Conservation (phyloP, 2,797 vertebrate species). For the Meda fulgida region DNA sequence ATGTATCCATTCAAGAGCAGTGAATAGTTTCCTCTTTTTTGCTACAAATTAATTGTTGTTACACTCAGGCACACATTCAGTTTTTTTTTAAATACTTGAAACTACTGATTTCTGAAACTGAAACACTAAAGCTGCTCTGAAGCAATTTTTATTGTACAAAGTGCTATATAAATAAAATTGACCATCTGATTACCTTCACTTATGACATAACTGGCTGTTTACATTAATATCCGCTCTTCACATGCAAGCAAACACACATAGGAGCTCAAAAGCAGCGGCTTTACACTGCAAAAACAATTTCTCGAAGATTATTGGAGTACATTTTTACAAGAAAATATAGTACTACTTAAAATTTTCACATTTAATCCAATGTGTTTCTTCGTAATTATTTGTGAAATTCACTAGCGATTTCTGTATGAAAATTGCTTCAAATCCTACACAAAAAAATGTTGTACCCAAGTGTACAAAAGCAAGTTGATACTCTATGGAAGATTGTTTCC, state of each 20-base stretch:
- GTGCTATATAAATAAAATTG: conserved; percentile 11
- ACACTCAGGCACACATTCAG: neutral
- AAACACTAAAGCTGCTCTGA: too few relatives aligned
- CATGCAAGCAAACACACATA: neutral
- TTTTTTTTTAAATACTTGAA: neutral
- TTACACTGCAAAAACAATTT: neutral
- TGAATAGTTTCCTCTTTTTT: neutral
- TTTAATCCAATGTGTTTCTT: neutral
- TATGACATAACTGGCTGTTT: conserved; percentile 13
- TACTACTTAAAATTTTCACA: neutral
- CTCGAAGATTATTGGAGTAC: neutral
- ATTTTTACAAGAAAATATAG: neutral
- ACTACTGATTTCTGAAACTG: neutral
- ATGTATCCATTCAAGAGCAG: neutral
- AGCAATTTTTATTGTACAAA: neutral
- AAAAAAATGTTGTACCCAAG: too few relatives aligned
- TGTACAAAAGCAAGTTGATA: neutral
- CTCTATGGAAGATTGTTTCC: too few relatives aligned
- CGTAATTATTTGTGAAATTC: neutral
- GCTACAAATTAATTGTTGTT: neutral
- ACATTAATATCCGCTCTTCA: neutral
- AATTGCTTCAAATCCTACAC: neutral
- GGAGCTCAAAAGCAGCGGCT: neutral
- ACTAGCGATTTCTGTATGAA: neutral
- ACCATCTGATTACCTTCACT: neutral